Conservation (phyloP, 2,888 invertebrate genomes). For the Crepidodera aurea region DNA sequence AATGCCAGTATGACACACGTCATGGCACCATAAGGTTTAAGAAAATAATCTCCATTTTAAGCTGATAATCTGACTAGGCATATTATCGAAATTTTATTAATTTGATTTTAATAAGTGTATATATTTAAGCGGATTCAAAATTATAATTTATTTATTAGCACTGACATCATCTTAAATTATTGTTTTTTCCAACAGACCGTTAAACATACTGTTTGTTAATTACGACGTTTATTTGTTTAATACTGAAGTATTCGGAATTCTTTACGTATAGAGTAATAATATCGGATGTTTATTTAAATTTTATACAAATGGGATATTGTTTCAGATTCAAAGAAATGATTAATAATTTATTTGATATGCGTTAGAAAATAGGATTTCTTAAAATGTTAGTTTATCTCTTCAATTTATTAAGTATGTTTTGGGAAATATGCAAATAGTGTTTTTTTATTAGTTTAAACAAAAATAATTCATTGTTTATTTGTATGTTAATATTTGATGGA, state of each 20-base stretch:
- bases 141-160: slow-evolving; percentile 1
- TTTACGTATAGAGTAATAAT: neutral
- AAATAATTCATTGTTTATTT: slow-evolving; percentile 7
- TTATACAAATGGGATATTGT: neutral
- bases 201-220: neutral
- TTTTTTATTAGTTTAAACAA: slow-evolving; percentile 4
- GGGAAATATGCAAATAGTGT: neutral
- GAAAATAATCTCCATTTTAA: neutral
- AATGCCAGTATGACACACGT: no score
- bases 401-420: neutral
- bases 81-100: neutral
- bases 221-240: neutral
- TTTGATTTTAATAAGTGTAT: neutral
- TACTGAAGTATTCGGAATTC: neutral
- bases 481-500: slow-evolving; percentile 1
- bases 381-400: neutral
- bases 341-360: neutral
- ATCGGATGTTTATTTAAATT: neutral
- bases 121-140: neutral
- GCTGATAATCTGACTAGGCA: neutral
- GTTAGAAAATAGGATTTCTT: neutral
- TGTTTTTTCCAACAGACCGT: neutral
- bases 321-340: neutral
- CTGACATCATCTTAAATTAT: slow-evolving; percentile 3
- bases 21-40: no score